These are phyloP conservation scores for Dermolepida albohirtum DNA, from an alignment of 2,888 invertebrate species.

Conservation along the genomic window DNA sequence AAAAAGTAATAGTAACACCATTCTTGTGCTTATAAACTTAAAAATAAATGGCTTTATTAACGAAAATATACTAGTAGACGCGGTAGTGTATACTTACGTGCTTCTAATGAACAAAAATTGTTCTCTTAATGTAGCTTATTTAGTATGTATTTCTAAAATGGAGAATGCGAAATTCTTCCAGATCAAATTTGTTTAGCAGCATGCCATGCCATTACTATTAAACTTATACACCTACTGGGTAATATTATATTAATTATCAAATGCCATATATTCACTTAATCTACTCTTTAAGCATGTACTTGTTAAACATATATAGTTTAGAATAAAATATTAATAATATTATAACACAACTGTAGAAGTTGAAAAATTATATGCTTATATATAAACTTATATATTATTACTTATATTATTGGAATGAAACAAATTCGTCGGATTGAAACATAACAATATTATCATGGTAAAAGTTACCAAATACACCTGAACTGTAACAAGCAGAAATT, in stretches of 20 bases:
- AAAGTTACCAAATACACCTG: too few relatives aligned
- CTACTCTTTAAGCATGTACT: constrained; percentile 23
- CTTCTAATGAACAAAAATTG: not conserved
- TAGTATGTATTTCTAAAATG: constrained; percentile 2
- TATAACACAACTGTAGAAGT: constrained; percentile 14
- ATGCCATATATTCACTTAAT: constrained; percentile 16
- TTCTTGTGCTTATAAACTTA: constrained; percentile 22
- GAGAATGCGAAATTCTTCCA: not conserved
- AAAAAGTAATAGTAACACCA: constrained; percentile 36
- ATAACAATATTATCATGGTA: constrained; percentile 30
- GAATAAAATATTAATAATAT: constrained; percentile 16
- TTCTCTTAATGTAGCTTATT: constrained; percentile 1
- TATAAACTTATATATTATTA: too few relatives aligned
- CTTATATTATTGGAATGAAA: too few relatives aligned
- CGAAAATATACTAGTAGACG: constrained; percentile 9
- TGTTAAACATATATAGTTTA: constrained; percentile 27
- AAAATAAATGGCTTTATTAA: constrained; percentile 19
- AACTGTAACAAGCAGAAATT: too few relatives aligned
- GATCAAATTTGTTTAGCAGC: constrained; percentile 22
- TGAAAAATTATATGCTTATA: not conserved
- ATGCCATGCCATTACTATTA: constrained; percentile 1
- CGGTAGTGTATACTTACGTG: not conserved
- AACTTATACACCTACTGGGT: too few relatives aligned
- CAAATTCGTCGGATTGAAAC: constrained; percentile 2
- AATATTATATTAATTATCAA: constrained; percentile 4